Evolutionary conservation across 2,113 vertebrate genomes (phyloP).

Genomic region (Ginglymostoma cirratum): DNA sequence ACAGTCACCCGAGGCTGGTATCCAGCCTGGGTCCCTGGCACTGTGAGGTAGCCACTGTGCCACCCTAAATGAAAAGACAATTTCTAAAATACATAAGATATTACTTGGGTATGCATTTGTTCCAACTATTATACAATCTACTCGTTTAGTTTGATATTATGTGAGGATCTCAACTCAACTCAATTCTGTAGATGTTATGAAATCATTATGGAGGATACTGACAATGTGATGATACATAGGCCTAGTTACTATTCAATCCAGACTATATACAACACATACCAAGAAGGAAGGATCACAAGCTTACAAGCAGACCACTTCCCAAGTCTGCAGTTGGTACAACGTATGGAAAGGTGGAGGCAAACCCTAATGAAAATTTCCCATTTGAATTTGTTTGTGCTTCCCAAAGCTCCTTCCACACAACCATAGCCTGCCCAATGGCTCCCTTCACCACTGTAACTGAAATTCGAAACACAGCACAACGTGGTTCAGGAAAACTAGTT

Average conservation of each 20-base stretch:
- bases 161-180: neutral
- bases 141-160: neutral
- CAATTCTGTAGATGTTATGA: neutral
- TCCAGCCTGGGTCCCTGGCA: no score
- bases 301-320: neutral
- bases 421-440: no score
- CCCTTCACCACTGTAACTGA: neutral
- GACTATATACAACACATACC: neutral
- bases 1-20: no score
- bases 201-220: neutral
- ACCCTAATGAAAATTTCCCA: neutral
- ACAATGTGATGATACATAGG: neutral
- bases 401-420: no score
- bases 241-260: neutral
- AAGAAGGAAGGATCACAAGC: neutral
- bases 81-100: neutral
- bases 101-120: neutral
- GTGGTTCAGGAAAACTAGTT: no score
- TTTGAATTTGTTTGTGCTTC: neutral
- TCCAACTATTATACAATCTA: neutral
- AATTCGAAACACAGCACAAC: neutral
- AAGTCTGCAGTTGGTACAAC: neutral
- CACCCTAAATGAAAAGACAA: neutral
- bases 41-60: no score
- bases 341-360: no score